phyloP scores from a whole-genome alignment of 2,797 vertebrate species.

The Sebastes flavidus region DNA sequence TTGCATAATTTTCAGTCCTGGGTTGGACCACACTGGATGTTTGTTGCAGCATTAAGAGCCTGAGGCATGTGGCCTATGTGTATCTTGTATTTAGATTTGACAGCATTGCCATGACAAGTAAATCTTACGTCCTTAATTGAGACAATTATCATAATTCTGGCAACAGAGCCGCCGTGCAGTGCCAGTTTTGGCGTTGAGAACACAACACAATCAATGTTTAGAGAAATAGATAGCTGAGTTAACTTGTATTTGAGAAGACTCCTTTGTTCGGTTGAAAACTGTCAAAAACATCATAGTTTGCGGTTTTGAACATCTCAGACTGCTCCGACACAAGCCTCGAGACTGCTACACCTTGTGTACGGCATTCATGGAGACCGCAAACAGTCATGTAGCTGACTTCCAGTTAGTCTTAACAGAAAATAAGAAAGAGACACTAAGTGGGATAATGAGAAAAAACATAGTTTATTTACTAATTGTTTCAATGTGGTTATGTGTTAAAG shows the following conservation, averaged over 20 bases:
- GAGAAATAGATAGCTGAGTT: not conserved
- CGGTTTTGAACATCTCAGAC: not conserved
- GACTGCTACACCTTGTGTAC: no score
- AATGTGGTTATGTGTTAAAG: not conserved
- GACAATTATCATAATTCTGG: not conserved
- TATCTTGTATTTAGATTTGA: not conserved
- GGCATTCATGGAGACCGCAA: not conserved
- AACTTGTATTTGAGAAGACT: not conserved
- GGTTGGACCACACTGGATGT: not conserved
- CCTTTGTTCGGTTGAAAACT: not conserved
- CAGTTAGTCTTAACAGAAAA: not conserved
- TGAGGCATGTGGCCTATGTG: not conserved
- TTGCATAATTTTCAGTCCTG: not conserved
- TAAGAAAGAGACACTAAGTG: not conserved
- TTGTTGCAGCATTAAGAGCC: not conserved
- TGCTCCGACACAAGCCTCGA: not conserved
- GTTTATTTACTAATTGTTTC: not conserved
- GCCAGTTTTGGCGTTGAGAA: not conserved
- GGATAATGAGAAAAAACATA: not conserved
- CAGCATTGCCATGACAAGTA: constrained; percentile 1
- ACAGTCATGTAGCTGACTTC: not conserved
- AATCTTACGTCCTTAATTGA: constrained; percentile 1
- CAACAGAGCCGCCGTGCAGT: not conserved
- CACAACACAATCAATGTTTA: not conserved
- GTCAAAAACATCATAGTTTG: not conserved